A percentile compares a stretch with the other conserved stretches of the same genome.
phyloP scores from a whole-genome alignment of 2,888 invertebrate genomes.

The Lasioglossum zephyrum region DNA sequence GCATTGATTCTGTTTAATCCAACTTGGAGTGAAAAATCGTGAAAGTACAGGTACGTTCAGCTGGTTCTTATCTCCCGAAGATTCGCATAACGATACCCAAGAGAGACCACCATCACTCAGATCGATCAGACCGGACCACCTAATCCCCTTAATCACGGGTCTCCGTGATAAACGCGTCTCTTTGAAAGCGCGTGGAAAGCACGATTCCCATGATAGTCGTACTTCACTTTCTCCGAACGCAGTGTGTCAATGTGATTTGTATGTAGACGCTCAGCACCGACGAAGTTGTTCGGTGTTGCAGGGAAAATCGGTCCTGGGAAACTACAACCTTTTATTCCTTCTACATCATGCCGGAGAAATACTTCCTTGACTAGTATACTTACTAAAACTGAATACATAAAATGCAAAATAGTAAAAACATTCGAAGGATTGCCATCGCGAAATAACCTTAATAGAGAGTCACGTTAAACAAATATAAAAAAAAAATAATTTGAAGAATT shows the following conservation, averaged over 20 bases:
- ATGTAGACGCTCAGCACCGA: neutral
- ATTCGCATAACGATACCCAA: neutral
- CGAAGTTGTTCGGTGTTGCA: neutral
- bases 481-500: no score
- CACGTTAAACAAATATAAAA: no score
- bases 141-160: neutral
- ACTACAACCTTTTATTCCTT: neutral
- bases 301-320: neutral
- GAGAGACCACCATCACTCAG: neutral
- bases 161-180: neutral
- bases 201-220: constrained; percentile 41
- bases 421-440: no score
- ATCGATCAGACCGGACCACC: neutral
- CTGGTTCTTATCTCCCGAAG: neutral
- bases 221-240: constrained; percentile 52
- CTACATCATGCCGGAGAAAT: neutral
- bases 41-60: neutral
- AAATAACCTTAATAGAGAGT: no score
- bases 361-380: neutral
- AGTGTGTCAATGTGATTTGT: neutral
- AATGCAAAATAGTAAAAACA: no score
- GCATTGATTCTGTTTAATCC: no score
- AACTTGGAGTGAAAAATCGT: neutral
- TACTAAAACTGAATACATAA: neutral
- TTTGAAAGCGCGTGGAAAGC: constrained; percentile 54